Evolutionary conservation across 2,888 invertebrate species (phyloP).

Genomic region (Plutella xylostella): DNA sequence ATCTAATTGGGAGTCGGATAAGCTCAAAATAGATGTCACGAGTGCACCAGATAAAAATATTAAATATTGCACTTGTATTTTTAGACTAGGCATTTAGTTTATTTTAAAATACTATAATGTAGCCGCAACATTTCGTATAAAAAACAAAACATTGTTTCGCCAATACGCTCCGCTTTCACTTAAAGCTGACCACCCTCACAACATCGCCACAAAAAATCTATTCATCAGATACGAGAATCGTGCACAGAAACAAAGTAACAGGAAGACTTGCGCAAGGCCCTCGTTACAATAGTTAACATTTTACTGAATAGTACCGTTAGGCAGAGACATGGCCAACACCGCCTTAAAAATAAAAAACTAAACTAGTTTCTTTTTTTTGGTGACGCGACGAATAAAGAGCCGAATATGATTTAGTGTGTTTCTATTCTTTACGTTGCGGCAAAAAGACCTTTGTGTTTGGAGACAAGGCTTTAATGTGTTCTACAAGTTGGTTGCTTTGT

Average conservation of each 20-base stretch:
- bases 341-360: slow-evolving; percentile 41
- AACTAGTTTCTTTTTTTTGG: slow-evolving; percentile 44
- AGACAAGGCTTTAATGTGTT: neutral
- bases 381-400: slow-evolving; percentile 38
- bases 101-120: no score
- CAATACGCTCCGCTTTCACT: no score
- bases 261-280: slow-evolving; percentile 52
- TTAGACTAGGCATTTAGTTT: no score
- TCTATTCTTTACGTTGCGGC: slow-evolving; percentile 27
- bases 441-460: neutral
- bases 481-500: neutral
- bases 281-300: slow-evolving; percentile 11
- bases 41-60: no score
- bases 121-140: no score
- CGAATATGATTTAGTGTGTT: slow-evolving; percentile 56
- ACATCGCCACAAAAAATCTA: slow-evolving; percentile 28
- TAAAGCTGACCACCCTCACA: slow-evolving; percentile 54
- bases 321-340: no score
- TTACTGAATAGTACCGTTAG: slow-evolving; percentile 39
- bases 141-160: no score
- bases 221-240: slow-evolving; percentile 31
- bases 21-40: neutral
- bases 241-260: slow-evolving; percentile 46
- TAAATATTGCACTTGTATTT: no score
- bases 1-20: slow-evolving; percentile 7